These are phyloP conservation scores for Pelobates fuscus DNA, from an alignment of 2,113 vertebrate species.

Conservation along the genomic window DNA sequence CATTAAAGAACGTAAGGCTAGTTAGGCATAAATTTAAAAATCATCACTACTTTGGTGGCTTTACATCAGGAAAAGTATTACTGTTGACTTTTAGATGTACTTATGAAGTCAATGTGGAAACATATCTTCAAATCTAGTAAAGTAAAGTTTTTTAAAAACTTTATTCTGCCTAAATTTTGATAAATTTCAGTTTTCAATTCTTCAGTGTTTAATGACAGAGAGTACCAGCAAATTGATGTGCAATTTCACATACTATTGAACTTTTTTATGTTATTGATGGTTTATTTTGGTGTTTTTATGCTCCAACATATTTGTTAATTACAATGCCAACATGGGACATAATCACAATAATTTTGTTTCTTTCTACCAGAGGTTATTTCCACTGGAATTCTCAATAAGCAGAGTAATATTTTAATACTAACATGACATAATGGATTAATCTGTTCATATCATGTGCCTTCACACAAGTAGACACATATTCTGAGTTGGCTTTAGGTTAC, in stretches of 20 bases:
- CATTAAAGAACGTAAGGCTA: too few species aligned
- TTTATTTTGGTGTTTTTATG: not conserved
- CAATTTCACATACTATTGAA: not conserved
- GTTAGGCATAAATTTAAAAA: too few species aligned
- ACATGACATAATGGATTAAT: conserved; percentile 23
- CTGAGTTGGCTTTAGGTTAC: conserved; percentile 39
- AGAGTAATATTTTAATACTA: conserved; percentile 12
- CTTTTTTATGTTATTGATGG: conserved; percentile 12
- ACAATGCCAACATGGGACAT: conserved; percentile 28
- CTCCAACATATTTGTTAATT: conserved; percentile 10
- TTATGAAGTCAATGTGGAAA: too few species aligned
- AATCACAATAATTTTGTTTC: not conserved
- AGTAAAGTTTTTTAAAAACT: too few species aligned
- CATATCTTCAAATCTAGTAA: too few species aligned
- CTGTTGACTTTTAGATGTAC: too few species aligned
- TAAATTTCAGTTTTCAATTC: too few species aligned
- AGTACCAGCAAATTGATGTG: not conserved
- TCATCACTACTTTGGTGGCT: too few species aligned
- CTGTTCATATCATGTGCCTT: conserved; percentile 33
- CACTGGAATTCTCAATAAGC: conserved; percentile 14
- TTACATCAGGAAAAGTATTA: too few species aligned
- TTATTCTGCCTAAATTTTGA: too few species aligned
- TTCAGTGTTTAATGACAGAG: not conserved
- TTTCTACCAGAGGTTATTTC: conserved; percentile 10
- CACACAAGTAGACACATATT: conserved; percentile 34